Evolutionary conservation across 1,140 invertebrate genomes (phyloP).

Genomic region (Lerema accius): DNA sequence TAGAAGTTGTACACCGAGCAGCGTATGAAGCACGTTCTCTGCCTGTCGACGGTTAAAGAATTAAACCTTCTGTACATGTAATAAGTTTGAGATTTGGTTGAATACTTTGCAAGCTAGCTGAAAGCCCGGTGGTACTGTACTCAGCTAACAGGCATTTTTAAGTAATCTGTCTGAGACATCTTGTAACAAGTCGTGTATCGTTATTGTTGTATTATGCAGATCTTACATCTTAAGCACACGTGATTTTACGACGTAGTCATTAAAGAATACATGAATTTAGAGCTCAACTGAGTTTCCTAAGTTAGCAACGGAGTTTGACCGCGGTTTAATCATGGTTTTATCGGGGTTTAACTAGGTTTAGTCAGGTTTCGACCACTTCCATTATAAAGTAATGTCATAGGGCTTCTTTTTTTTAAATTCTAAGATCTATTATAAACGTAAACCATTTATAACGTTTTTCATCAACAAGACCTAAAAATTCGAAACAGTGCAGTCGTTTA

Average conservation of each 20-base stretch:
- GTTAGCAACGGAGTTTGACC: no score
- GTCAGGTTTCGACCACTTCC: no score
- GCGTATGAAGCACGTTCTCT: background rate
- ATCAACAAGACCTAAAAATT: no score
- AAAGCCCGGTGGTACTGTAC: constrained; percentile 39
- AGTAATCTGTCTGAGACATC: constrained; percentile 68
- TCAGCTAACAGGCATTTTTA: constrained; percentile 66
- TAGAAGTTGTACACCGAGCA: background rate
- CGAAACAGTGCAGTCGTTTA: no score
- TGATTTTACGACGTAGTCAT: background rate
- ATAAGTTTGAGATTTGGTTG: constrained; percentile 33
- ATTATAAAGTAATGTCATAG: no score
- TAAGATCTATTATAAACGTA: no score
- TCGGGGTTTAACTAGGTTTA: no score
- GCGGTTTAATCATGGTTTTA: no score
- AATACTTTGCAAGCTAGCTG: constrained; percentile 16
- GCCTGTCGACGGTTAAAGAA: constrained; percentile 1
- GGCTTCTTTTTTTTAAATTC: no score
- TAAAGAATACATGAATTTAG: background rate
- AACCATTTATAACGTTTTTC: no score
- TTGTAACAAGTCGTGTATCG: constrained; percentile 50
- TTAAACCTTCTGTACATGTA: background rate
- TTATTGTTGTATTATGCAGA: constrained; percentile 56
- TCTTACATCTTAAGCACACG: background rate
- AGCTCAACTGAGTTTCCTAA: no score